These are phyloP conservation scores for Eudyptes chrysolophus DNA, from an alignment of 2,113 vertebrate genomes.

Conservation along the genomic window DNA sequence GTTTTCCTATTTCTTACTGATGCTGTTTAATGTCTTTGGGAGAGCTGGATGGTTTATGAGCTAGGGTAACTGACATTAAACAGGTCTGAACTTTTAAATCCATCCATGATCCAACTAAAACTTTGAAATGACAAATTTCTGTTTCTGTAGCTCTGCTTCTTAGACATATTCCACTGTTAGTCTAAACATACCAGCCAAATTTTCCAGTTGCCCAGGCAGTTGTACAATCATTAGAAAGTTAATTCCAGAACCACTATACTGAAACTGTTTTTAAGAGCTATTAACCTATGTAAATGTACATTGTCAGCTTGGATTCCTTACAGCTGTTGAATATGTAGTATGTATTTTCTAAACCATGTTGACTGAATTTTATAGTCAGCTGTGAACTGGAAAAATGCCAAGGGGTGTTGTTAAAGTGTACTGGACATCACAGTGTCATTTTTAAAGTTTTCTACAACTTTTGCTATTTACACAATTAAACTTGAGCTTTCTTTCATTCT, in stretches of 20 bases:
- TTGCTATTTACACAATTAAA: neutral
- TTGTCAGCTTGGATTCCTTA: neutral
- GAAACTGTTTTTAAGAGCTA: neutral
- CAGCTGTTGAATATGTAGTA: fast-evolving
- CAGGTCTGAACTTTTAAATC: neutral
- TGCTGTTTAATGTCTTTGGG: neutral
- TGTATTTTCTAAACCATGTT: neutral
- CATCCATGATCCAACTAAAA: neutral
- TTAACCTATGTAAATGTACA: neutral
- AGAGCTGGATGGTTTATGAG: neutral
- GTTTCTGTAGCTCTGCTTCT: neutral
- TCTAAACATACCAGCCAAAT: neutral
- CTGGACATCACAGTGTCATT: neutral
- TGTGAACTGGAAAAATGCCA: neutral
- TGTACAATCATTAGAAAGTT: neutral
- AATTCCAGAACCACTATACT: neutral
- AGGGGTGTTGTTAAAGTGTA: neutral
- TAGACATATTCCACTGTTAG: neutral
- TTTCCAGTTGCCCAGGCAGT: neutral
- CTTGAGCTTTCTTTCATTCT: neutral
- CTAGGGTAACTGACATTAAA: neutral
- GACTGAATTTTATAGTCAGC: neutral
- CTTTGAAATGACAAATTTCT: neutral
- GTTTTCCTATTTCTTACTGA: neutral
- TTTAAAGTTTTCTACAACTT: neutral